These are phyloP conservation scores for Yponomeuta malinellus DNA, from an alignment of 2,888 invertebrate species.

Conservation along the genomic window DNA sequence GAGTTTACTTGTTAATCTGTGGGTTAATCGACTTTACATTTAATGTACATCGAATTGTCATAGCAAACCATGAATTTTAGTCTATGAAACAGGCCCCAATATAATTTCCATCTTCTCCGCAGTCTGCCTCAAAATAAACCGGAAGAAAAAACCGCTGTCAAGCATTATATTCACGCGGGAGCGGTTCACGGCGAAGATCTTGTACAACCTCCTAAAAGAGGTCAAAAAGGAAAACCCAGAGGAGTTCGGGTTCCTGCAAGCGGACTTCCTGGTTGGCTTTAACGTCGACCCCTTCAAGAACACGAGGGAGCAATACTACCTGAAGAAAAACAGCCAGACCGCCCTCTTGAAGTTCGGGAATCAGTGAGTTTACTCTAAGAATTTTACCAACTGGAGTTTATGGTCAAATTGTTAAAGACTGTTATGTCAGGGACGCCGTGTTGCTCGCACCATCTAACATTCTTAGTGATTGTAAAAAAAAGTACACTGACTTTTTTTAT, in stretches of 20 bases:
- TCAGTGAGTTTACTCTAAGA: constrained; percentile 38
- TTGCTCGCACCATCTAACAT: no score
- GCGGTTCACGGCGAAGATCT: constrained; percentile 83
- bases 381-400: no score
- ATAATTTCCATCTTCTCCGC: constrained; percentile 4
- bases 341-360: constrained; percentile 64
- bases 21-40: no score
- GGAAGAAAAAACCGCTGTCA: constrained; percentile 67
- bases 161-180: constrained; percentile 84
- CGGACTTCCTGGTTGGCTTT: constrained; percentile 85
- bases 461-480: not conserved
- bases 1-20: no score
- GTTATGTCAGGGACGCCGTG: no score
- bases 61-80: no score
- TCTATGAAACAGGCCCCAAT: not conserved
- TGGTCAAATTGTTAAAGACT: no score
- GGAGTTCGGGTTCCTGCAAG: constrained; percentile 74
- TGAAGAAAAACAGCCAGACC: constrained; percentile 72
- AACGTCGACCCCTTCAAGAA: constrained; percentile 74
- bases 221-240: constrained; percentile 54
- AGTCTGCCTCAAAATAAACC: constrained; percentile 36
- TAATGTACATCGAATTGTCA: no score
- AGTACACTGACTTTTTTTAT: not conserved
- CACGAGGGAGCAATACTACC: constrained; percentile 71
- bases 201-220: constrained; percentile 80